A percentile compares a stretch with the other conserved stretches of the same genome.
Evolutionary conservation across 2,797 vertebrate species (phyloP).

Genomic region (Sebastes vulpes): DNA sequence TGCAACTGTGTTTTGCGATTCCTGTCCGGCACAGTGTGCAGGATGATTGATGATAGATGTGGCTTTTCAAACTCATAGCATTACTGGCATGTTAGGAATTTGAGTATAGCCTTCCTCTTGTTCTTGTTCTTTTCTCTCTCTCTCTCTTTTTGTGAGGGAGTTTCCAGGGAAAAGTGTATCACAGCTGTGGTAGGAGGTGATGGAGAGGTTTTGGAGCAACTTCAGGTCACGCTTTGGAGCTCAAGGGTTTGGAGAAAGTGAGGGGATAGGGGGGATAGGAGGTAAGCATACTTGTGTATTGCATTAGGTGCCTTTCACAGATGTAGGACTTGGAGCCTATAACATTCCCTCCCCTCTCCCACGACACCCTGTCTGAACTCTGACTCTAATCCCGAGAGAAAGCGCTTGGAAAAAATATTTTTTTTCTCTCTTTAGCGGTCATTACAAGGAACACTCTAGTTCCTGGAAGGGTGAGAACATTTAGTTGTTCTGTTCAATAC

Average conservation of each 20-base stretch:
- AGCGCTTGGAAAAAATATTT: not conserved
- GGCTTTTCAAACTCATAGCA: conserved; percentile 16
- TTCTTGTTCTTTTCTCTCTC: not conserved
- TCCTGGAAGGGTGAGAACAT: not conserved
- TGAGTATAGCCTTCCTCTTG: conserved; percentile 1
- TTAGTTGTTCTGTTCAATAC: not conserved
- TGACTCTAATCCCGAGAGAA: conserved; percentile 1
- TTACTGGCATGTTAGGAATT: conserved; percentile 60
- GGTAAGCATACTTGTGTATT: conserved; percentile 10
- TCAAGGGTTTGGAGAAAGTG: conserved; percentile 12
- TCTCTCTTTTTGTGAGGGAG: not conserved
- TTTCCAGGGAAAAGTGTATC: not conserved
- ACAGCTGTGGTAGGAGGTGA: conserved; percentile 28
- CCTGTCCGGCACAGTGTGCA: conserved; percentile 5
- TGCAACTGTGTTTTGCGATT: conserved; percentile 40
- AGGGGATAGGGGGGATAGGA: not conserved
- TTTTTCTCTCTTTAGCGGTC: conserved; percentile 1
- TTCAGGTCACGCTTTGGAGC: not conserved
- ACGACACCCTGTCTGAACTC: not conserved
- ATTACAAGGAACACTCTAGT: not conserved
- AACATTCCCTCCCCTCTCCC: not conserved
- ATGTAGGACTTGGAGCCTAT: not conserved
- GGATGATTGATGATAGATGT: conserved; percentile 42
- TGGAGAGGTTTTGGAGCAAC: conserved; percentile 15
- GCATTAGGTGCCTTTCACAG: conserved; percentile 7